Percentiles rank a stretch among this genome's conserved stretches.
These are phyloP conservation scores for Muscina levida DNA, from an alignment of 2,888 invertebrate species.

Conservation along the genomic window DNA sequence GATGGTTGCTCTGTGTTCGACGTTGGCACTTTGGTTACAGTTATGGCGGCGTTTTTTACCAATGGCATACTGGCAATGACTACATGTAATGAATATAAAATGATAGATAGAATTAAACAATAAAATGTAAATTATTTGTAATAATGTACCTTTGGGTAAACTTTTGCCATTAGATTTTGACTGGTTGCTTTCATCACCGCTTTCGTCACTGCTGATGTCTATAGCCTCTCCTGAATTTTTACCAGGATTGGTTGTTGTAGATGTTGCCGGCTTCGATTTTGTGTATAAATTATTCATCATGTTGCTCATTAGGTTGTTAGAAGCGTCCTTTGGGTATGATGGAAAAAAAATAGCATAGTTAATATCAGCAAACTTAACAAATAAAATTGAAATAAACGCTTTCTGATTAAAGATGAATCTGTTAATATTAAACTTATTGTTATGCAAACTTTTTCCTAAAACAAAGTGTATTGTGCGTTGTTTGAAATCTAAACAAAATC, in stretches of 20 bases:
- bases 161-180: constrained; percentile 80
- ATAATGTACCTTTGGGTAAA: constrained; percentile 75
- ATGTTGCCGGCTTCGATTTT: constrained; percentile 69
- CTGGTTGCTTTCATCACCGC: constrained; percentile 80
- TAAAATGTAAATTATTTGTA: not conserved
- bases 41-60: constrained; percentile 55
- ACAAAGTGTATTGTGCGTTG: no score
- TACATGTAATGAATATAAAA: constrained; percentile 23
- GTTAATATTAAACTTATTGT: no score
- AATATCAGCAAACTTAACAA: no score
- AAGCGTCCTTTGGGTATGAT: constrained; percentile 60
- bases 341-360: not conserved
- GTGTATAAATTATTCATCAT: constrained; percentile 81
- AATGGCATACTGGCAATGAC: constrained; percentile 52
- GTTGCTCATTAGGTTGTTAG: constrained; percentile 75
- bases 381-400: no score
- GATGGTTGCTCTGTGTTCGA: constrained; percentile 44
- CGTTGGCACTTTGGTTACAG: constrained; percentile 53
- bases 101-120: constrained; percentile 13
- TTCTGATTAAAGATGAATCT: no score
- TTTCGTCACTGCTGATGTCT: constrained; percentile 89
- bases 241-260: constrained; percentile 60
- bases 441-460: no score
- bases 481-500: no score
- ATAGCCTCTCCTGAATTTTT: constrained; percentile 82